A percentile compares a stretch with the other conserved stretches of the same genome.
phyloP scores from a whole-genome alignment of 1,140 invertebrate genomes.

The Tribolium madens region DNA sequence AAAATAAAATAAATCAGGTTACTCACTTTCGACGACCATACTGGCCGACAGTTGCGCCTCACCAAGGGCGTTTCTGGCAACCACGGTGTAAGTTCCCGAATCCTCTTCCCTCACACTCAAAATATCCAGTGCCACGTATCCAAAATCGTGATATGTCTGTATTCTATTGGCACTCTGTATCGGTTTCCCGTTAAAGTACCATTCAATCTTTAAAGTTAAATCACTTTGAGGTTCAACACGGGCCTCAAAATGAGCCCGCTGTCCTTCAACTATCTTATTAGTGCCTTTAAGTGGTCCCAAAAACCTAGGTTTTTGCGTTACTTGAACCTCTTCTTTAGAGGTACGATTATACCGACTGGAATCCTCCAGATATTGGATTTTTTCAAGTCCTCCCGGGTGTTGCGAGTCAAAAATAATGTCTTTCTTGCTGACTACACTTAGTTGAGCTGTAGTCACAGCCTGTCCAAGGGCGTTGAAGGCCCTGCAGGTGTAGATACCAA shows the following conservation, averaged over 20 bases:
- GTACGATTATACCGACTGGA: constrained; percentile 76
- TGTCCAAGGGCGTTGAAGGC: constrained; percentile 91
- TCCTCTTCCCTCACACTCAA: constrained; percentile 88
- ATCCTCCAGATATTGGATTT: constrained; percentile 91
- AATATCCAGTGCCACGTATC: constrained; percentile 95
- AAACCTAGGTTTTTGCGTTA: constrained; percentile 86
- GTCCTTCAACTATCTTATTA: constrained; percentile 94
- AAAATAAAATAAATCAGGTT: constrained; percentile 25
- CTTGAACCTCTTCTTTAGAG: constrained; percentile 78
- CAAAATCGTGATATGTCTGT: constrained; percentile 95
- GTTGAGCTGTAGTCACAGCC: constrained; percentile 87
- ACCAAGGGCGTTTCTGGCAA: constrained; percentile 88
- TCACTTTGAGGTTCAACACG: constrained; percentile 94
- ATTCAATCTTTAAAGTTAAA: constrained; percentile 87
- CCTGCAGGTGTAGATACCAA: constrained; percentile 91
- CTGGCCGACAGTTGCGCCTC: constrained; percentile 84
- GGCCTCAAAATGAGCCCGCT: constrained; percentile 96
- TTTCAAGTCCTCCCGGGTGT: constrained; percentile 87
- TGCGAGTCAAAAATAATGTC: constrained; percentile 89
- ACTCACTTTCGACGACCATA: constrained; percentile 90
- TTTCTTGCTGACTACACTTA: constrained; percentile 87
- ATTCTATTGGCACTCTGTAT: constrained; percentile 87
- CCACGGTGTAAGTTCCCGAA: constrained; percentile 87
- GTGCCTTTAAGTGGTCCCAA: constrained; percentile 89
- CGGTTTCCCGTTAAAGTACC: constrained; percentile 91